These are phyloP conservation scores for Taurulus bubalis DNA, from an alignment of 2,113 vertebrate genomes.

Conservation along the genomic window DNA sequence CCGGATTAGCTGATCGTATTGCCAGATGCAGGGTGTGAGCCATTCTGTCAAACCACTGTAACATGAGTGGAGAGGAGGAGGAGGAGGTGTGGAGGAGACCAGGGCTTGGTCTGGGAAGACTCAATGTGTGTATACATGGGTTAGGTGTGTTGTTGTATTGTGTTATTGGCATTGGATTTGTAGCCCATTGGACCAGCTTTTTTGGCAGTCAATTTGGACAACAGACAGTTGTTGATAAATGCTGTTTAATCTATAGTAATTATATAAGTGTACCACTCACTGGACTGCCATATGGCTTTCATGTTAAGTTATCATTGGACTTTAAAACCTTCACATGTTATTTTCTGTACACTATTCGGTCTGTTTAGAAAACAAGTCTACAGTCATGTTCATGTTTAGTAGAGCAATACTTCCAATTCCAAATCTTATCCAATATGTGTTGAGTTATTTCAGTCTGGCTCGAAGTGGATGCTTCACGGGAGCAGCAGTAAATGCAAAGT, in stretches of 20 bases:
- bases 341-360: not conserved
- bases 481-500: not conserved
- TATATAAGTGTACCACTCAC: not conserved
- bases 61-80: not conserved
- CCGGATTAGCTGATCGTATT: slow-evolving; percentile 62
- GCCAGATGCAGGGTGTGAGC: slow-evolving; percentile 29
- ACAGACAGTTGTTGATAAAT: not conserved
- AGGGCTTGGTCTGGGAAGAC: not conserved
- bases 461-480: not conserved
- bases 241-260: not conserved
- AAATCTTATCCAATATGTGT: too few relatives aligned
- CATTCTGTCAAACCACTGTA: slow-evolving; percentile 30
- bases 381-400: not conserved
- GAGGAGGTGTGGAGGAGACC: not conserved
- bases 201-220: not conserved
- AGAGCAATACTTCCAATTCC: too few relatives aligned
- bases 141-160: too few relatives aligned
- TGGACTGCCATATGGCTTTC: not conserved
- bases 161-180: not conserved
- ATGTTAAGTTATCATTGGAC: not conserved
- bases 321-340: not conserved
- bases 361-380: not conserved
- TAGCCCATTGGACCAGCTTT: not conserved
- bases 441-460: not conserved
- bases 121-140: not conserved